Base-by-base conservation (phyloP, 1,140 invertebrate genomes). In the Trichonephila clavata region DNA sequence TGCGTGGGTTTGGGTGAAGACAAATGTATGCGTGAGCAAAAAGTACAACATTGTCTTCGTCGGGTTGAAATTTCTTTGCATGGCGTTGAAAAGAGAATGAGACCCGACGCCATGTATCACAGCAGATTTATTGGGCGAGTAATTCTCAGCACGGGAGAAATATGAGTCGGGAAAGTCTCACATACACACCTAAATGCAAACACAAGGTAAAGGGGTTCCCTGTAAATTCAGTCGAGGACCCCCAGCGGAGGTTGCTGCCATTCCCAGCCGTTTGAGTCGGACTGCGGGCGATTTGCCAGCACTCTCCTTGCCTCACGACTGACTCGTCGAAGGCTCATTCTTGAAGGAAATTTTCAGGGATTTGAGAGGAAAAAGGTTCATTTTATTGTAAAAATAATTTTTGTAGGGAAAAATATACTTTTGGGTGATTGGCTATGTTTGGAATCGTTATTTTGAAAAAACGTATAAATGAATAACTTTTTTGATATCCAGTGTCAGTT, bases 41-140 rank as follows among this genome's bases (percentile, higher is more conserved):
- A 20, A 77, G 71, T 77, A 27, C 71, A 39, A 77, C 71, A 77
- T 77, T 77, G 71, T 77, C 71, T 77, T 0, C 50, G 10, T 10
- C 50, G 50, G 50, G 50, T 50, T 50, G 50, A 50, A 50, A 50
- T 13, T 50, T 77, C 65, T 27, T 24, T 21, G n/a, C 65, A 13
- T 21, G 65, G 65, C 65, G 65, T 68, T 68, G 71, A 77, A 77
- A 77, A 77, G 16, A 32, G 24, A 32, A 77, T 8, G 27, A 27
- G 71, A 77, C 71, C 18, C 71, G 27, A 20, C 27, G 32, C 71
- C 14, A 77, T 77, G 71, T 77, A 77, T 77, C 71, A 77, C 71
- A 32, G 27, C 71, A 77, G 71, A 77, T 77, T 77, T 77, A 77
- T 77, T 77, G 71, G 27, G 71, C 71, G 71, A 77, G 71, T 77